phyloP scores from a whole-genome alignment of 2,888 invertebrate genomes.

The Limnephilus marmoratus region DNA sequence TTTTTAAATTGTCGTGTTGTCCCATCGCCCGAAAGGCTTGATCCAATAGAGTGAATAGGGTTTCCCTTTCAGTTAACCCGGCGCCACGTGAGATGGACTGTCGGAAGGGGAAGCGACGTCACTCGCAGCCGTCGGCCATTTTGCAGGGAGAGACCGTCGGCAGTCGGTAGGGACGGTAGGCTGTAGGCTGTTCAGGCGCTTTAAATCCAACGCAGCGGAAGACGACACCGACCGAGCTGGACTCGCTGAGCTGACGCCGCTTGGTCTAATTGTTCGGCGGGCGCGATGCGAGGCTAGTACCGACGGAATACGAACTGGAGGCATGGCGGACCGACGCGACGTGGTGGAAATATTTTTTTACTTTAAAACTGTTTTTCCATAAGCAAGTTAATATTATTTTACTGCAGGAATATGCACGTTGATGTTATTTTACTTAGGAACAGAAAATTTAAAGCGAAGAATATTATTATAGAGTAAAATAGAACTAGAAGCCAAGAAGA shows the following conservation, averaged over 20 bases:
- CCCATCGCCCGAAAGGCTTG: neutral
- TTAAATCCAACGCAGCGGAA: constrained; percentile 29
- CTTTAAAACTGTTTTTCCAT: neutral
- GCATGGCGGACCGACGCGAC: neutral
- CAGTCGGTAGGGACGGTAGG: no score
- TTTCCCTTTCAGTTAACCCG: neutral
- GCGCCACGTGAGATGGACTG: constrained; percentile 28
- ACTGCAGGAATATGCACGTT: neutral
- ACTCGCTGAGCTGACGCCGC: neutral
- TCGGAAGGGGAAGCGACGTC: constrained; percentile 25
- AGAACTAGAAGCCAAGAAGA: no score
- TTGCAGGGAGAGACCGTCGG: neutral
- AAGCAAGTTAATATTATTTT: neutral
- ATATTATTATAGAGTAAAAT: neutral
- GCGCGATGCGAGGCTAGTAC: constrained; percentile 2
- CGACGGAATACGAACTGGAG: neutral
- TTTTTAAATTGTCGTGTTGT: no score
- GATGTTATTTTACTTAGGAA: neutral
- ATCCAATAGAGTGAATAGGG: neutral
- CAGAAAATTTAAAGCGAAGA: neutral
- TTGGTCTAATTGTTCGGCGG: constrained; percentile 21
- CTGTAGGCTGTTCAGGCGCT: constrained; percentile 11
- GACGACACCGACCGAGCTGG: neutral
- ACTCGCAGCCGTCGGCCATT: constrained; percentile 34
- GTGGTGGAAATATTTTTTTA: neutral